Evolutionary conservation across 2,888 invertebrate species (phyloP).

Genomic region (Lutraria lutraria): DNA sequence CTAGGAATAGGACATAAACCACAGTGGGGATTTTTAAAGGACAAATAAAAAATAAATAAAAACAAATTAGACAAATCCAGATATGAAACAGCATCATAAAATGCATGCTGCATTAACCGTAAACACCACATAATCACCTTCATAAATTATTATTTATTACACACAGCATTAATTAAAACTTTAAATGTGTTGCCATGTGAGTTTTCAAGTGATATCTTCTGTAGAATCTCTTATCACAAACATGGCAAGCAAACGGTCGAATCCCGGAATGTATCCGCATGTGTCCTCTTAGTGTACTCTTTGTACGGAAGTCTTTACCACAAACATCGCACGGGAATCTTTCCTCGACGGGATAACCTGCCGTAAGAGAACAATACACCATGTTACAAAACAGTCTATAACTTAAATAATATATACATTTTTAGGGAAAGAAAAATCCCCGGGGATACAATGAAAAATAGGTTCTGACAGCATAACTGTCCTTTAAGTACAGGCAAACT

Average conservation of each 20-base stretch:
- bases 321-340: conserved; percentile 27
- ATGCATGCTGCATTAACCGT: not conserved
- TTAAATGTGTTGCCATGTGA: conserved; percentile 55
- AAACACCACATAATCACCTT: not conserved
- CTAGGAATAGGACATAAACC: too few species aligned
- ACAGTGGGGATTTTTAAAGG: too few species aligned
- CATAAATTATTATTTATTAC: not conserved
- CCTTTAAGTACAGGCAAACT: too few species aligned
- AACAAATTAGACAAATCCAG: too few species aligned
- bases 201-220: conserved; percentile 55
- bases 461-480: too few species aligned
- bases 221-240: conserved; percentile 58
- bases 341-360: not conserved
- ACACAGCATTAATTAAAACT: not conserved
- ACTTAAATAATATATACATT: too few species aligned
- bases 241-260: conserved; percentile 33
- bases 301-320: conserved; percentile 34
- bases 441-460: too few species aligned
- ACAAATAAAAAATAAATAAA: too few species aligned
- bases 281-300: conserved; percentile 10
- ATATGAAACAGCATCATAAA: too few species aligned
- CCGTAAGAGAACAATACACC: not conserved
- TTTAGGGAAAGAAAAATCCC: too few species aligned
- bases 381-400: too few species aligned
- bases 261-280: conserved; percentile 18